Evolutionary conservation across 2,888 invertebrate genomes (phyloP).

Genomic region (Spilosoma lubricipeda): DNA sequence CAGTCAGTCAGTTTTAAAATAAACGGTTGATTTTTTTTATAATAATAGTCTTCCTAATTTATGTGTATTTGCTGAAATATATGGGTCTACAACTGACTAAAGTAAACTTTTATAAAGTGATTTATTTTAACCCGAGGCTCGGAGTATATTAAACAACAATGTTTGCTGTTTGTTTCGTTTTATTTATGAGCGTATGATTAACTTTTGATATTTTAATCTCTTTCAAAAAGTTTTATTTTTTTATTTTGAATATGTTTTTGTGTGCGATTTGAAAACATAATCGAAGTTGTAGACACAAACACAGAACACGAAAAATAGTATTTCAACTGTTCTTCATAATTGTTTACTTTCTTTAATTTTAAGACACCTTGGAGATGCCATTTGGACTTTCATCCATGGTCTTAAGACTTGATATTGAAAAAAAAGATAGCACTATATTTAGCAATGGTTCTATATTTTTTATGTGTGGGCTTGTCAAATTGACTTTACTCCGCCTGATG

Average conservation of each 20-base stretch:
- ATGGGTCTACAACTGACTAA: conserved; percentile 7
- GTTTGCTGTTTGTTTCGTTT: conserved; percentile 19
- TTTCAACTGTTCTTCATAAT: not conserved
- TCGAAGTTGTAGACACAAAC: not conserved
- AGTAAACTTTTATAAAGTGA: conserved; percentile 13
- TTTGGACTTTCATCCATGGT: too few species aligned
- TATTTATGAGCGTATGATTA: conserved; percentile 21
- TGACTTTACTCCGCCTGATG: too few species aligned
- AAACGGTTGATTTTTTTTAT: not conserved
- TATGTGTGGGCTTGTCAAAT: too few species aligned
- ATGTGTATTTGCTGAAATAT: conserved; percentile 6
- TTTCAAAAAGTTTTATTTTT: not conserved
- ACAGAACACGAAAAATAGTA: not conserved
- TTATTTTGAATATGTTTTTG: not conserved
- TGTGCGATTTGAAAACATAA: not conserved
- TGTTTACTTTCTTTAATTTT: not conserved
- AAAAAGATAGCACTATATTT: not conserved
- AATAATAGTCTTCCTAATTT: not conserved
- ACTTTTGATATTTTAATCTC: conserved; percentile 6
- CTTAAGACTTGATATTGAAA: not conserved
- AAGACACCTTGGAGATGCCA: not conserved
- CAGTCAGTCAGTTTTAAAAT: not conserved
- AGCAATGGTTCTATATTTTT: too few species aligned
- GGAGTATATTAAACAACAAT: conserved; percentile 22
- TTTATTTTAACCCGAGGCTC: conserved; percentile 13